Evolutionary conservation across 2,797 vertebrate genomes (phyloP).

Genomic region (Sebastolobus altivelis): DNA sequence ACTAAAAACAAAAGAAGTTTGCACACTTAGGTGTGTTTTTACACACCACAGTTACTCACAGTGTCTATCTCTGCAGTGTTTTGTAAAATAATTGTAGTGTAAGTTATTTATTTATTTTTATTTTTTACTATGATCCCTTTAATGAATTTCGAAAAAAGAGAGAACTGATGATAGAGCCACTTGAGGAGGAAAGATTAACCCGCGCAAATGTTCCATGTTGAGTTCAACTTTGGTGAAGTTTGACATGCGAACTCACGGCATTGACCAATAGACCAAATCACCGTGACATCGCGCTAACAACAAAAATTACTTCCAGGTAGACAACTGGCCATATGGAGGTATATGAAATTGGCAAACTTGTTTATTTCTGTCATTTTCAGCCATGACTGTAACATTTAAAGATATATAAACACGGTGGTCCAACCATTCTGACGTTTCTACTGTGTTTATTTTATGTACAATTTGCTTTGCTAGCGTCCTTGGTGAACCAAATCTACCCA

Average conservation of each 20-base stretch:
- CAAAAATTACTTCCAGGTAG: too few relatives aligned
- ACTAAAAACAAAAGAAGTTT: not conserved
- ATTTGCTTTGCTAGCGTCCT: too few relatives aligned
- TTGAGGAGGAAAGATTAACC: not conserved
- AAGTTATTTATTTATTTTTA: not conserved
- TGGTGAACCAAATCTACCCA: too few relatives aligned
- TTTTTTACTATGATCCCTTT: not conserved
- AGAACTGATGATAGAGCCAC: not conserved
- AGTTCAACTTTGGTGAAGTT: not conserved
- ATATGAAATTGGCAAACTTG: too few relatives aligned
- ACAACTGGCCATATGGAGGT: too few relatives aligned
- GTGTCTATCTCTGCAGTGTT: not conserved
- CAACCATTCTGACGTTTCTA: too few relatives aligned
- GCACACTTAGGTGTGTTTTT: not conserved
- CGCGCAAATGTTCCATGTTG: not conserved
- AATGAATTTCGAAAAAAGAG: not conserved
- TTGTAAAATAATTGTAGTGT: not conserved
- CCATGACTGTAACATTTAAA: too few relatives aligned
- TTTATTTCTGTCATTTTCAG: too few relatives aligned
- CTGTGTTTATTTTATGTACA: too few relatives aligned
- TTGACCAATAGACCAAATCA: not conserved
- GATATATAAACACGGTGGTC: too few relatives aligned
- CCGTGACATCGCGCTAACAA: too few relatives aligned
- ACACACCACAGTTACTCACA: not conserved
- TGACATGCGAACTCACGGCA: not conserved